These are phyloP conservation scores for Cecropterus lyciades DNA, from an alignment of 1,140 invertebrate species.

Conservation along the genomic window DNA sequence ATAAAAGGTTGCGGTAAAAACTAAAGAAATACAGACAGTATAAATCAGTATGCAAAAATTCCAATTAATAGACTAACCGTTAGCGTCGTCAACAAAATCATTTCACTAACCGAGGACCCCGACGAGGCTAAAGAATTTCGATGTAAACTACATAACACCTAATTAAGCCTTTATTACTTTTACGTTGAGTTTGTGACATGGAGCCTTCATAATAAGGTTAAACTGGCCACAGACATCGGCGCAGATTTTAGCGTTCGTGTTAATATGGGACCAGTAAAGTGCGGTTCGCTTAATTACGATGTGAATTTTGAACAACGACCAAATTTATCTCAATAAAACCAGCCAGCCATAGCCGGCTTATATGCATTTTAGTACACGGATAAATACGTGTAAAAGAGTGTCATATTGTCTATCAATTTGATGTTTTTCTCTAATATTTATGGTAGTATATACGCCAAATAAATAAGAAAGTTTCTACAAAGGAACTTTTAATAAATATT, in stretches of 20 bases:
- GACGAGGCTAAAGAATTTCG: neutral
- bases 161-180: conserved; percentile 18
- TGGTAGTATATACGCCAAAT: too few relatives aligned
- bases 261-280: conserved; percentile 42
- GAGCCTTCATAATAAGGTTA: conserved; percentile 38
- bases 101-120: neutral
- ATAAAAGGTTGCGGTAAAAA: too few relatives aligned
- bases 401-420: too few relatives aligned
- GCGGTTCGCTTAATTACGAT: conserved; percentile 33
- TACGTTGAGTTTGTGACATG: conserved; percentile 33
- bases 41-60: too few relatives aligned
- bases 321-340: conserved; percentile 36
- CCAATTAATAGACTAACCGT: neutral
- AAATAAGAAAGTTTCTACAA: neutral
- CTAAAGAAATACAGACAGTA: too few relatives aligned
- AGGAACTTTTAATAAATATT: too few relatives aligned
- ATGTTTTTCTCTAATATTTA: too few relatives aligned
- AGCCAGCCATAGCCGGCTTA: conserved; percentile 4
- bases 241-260: conserved; percentile 38
- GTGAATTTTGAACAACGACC: conserved; percentile 36
- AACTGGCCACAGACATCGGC: conserved; percentile 16
- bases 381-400: too few relatives aligned
- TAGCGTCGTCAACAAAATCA: neutral
- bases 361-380: conserved; percentile 20
- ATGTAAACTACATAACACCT: conserved; percentile 1